Conservation (phyloP, 2,797 vertebrate genomes). For the Botia kubotai region DNA sequence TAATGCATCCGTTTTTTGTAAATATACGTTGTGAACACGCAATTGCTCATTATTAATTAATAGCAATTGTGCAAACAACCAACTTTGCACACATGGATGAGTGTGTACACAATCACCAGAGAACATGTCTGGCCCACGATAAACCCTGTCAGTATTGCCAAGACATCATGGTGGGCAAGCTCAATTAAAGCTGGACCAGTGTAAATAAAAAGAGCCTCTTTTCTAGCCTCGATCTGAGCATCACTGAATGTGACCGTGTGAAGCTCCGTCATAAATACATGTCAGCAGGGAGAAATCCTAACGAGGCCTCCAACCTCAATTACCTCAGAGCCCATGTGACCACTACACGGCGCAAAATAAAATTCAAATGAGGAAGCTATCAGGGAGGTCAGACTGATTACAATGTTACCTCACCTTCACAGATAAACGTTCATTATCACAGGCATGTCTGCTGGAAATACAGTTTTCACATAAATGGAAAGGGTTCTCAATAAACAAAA, state of each 20-base stretch:
- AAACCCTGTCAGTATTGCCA: background rate
- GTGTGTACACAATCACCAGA: no score
- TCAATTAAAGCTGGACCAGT: background rate
- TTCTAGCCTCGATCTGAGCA: constrained; percentile 8
- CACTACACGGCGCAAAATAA: background rate
- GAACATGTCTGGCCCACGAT: no score
- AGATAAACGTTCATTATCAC: background rate
- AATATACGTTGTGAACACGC: background rate
- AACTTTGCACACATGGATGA: no score
- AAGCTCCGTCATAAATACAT: background rate
- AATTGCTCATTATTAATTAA: background rate
- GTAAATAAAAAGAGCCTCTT: background rate
- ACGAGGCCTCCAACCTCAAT: constrained; percentile 10
- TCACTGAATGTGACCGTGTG: background rate
- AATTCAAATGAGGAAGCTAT: constrained; percentile 1
- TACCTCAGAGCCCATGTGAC: constrained; percentile 10
- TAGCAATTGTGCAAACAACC: background rate
- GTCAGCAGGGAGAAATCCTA: constrained; percentile 14
- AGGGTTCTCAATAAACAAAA: background rate
- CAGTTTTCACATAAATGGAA: background rate
- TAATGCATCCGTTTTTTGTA: background rate
- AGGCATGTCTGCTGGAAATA: background rate
- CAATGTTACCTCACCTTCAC: background rate
- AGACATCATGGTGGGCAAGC: background rate
- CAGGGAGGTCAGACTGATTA: background rate